phyloP scores from a whole-genome alignment of 2,113 vertebrate genomes.

The Cariama cristata region DNA sequence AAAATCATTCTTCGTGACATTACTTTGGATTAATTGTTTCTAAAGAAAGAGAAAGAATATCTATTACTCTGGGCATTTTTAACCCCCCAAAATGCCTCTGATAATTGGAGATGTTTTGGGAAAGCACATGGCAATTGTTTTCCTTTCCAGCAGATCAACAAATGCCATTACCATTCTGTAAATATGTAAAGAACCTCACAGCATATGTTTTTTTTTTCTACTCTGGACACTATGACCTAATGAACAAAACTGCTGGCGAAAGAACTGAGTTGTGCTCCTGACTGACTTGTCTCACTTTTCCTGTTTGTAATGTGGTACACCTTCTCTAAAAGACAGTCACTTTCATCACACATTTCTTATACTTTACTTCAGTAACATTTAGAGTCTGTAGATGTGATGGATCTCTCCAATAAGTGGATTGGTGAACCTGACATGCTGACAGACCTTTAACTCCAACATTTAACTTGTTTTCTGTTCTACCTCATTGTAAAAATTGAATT shows the following conservation, averaged over 20 bases:
- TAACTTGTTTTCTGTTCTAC: not conserved
- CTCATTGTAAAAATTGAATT: not conserved
- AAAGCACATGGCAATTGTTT: not conserved
- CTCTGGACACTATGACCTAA: not conserved
- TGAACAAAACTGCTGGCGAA: not conserved
- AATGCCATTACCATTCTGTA: not conserved
- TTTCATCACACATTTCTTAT: not conserved
- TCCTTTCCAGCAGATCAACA: not conserved
- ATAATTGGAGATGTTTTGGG: not conserved
- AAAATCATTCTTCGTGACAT: not conserved
- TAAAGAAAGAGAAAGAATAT: not conserved
- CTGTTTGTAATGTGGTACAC: not conserved
- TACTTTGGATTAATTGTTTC: not conserved
- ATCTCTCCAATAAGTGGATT: not conserved
- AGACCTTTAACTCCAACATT: not conserved
- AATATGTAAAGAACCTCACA: not conserved
- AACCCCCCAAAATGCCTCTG: rapidly evolving
- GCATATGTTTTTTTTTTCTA: not conserved
- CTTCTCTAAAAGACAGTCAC: not conserved
- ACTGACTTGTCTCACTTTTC: not conserved
- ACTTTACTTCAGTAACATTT: not conserved
- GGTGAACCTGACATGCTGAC: not conserved
- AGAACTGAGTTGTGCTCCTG: not conserved
- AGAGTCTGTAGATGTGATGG: not conserved
- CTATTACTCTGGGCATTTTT: not conserved